phyloP scores from a whole-genome alignment of 1,140 invertebrate species.

The Geopemphigus sp. region DNA sequence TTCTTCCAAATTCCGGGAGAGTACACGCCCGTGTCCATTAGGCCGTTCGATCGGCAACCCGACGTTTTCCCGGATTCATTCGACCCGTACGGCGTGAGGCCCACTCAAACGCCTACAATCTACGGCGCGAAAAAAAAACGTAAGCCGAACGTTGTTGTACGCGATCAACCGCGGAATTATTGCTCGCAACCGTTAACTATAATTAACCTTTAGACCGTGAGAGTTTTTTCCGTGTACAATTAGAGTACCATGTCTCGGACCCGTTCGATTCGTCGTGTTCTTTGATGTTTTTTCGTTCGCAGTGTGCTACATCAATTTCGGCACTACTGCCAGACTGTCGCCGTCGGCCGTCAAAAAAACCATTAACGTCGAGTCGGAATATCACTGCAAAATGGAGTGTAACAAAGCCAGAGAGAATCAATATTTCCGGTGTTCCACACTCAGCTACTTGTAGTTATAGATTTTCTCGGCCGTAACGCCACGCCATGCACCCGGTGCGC shows the following conservation, averaged over 20 bases:
- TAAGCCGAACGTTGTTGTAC: background rate
- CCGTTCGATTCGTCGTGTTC: background rate
- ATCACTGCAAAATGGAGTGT: constrained; percentile 70
- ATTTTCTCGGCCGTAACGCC: constrained; percentile 5
- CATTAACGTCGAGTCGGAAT: constrained; percentile 62
- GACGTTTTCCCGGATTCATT: background rate
- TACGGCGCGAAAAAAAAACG: background rate
- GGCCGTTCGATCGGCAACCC: background rate
- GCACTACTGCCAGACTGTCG: constrained; percentile 67
- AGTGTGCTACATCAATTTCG: constrained; percentile 74
- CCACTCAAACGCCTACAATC: background rate
- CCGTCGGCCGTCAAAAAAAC: constrained; percentile 64
- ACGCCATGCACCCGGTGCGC: no score
- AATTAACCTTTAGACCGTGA: no score
- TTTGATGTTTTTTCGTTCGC: constrained; percentile 52
- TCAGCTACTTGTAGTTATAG: constrained; percentile 64
- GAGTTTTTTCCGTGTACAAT: no score
- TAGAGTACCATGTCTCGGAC: no score
- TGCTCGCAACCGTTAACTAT: no score
- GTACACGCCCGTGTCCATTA: constrained; percentile 18
- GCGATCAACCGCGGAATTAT: background rate
- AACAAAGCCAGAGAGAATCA: constrained; percentile 61
- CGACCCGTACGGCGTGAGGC: background rate
- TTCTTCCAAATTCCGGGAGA: constrained; percentile 5
- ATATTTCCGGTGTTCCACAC: constrained; percentile 67